Evolutionary conservation across 64 coral and sea anemone genomes (phyloP).

Genomic region (Stylophora pistillata): DNA sequence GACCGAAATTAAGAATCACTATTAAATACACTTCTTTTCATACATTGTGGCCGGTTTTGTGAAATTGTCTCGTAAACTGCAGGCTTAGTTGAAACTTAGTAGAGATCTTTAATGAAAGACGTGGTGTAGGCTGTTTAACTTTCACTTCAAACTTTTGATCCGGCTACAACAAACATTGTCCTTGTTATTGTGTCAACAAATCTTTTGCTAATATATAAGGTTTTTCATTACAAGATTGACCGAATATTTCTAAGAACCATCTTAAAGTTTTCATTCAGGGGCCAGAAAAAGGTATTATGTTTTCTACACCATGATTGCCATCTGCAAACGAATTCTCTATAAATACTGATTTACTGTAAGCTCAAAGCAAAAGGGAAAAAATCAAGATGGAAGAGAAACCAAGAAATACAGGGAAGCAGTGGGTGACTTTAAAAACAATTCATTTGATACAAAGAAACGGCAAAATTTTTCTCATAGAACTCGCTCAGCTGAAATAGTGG

Average conservation of each 20-base stretch:
- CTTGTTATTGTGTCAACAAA: neutral
- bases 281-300: too few species aligned
- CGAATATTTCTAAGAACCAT: neutral
- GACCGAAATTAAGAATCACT: too few species aligned
- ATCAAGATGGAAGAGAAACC: neutral
- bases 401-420: neutral
- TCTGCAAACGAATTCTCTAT: neutral
- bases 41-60: too few species aligned
- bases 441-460: neutral
- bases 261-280: too few species aligned
- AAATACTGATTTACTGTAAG: neutral
- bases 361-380: neutral
- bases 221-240: too few species aligned
- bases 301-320: neutral
- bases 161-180: neutral
- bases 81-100: too few species aligned
- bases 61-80: too few species aligned
- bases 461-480: neutral
- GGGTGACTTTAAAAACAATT: neutral
- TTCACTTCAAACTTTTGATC: neutral
- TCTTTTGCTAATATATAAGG: neutral
- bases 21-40: too few species aligned
- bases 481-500: neutral
- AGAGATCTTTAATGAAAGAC: neutral
- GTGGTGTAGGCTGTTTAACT: neutral